Conservation (phyloP, 2,888 invertebrate species). For the Synanthedon vespiformis region DNA sequence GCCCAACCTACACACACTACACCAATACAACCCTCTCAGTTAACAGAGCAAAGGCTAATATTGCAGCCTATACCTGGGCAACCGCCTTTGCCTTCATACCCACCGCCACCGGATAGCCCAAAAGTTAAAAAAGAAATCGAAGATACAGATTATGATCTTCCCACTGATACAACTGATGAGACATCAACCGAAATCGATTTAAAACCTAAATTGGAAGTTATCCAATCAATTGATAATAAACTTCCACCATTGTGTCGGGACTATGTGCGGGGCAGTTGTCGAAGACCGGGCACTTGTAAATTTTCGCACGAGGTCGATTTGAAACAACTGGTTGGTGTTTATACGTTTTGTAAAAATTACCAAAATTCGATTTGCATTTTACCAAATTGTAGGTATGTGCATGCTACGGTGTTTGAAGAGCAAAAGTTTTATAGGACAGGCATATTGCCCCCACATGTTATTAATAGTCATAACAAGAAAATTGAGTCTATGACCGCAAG, state of each 20-base stretch:
- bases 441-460: slow-evolving; percentile 29
- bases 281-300: slow-evolving; percentile 24
- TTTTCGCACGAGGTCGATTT: slow-evolving; percentile 35
- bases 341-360: slow-evolving; percentile 43
- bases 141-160: slow-evolving; percentile 17
- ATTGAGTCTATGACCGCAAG: too few species aligned
- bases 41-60: background rate
- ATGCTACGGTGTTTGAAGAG: slow-evolving; percentile 45
- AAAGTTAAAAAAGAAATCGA: slow-evolving; percentile 25
- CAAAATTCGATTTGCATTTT: slow-evolving; percentile 34
- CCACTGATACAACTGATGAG: background rate
- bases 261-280: slow-evolving; percentile 38
- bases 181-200: background rate
- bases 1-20: background rate
- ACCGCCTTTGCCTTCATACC: slow-evolving; percentile 30
- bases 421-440: slow-evolving; percentile 38
- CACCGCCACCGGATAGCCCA: slow-evolving; percentile 27
- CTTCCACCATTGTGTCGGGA: slow-evolving; percentile 32
- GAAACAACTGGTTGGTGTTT: slow-evolving; percentile 30
- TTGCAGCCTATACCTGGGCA: slow-evolving; percentile 11
- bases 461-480: slow-evolving; percentile 27
- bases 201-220: background rate
- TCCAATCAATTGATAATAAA: background rate
- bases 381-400: slow-evolving; percentile 41
- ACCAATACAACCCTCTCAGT: slow-evolving; percentile 1